phyloP scores from a whole-genome alignment of 2,888 invertebrate species.

The Lacanobia oleracea region DNA sequence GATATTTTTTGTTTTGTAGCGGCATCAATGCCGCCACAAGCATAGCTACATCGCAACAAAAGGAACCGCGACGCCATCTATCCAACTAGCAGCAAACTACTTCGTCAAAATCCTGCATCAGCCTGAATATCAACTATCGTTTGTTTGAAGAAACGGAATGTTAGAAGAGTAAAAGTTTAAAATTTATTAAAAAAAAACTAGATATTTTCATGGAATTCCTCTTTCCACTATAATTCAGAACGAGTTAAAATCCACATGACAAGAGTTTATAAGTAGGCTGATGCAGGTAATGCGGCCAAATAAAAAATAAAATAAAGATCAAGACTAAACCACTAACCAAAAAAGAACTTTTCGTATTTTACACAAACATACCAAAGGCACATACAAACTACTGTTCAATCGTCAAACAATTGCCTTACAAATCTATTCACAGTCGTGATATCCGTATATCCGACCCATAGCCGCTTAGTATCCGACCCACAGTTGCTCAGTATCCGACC shows the following conservation, averaged over 20 bases:
- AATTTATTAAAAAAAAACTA: too few relatives aligned
- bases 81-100: too few relatives aligned
- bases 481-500: constrained; percentile 58
- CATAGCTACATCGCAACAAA: too few relatives aligned
- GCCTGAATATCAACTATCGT: too few relatives aligned
- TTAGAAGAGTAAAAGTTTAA: too few relatives aligned
- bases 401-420: constrained; percentile 64
- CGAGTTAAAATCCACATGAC: neutral
- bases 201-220: neutral
- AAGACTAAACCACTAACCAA: neutral
- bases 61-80: too few relatives aligned
- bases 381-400: constrained; percentile 44
- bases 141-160: too few relatives aligned
- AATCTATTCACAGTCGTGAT: constrained; percentile 63
- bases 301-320: neutral
- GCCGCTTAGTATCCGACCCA: constrained; percentile 62
- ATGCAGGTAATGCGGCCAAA: neutral
- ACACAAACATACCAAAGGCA: neutral
- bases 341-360: neutral
- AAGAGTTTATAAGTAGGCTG: neutral
- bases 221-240: neutral
- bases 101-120: too few relatives aligned
- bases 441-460: constrained; percentile 66
- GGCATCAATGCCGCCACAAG: too few relatives aligned
- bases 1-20: neutral